Evolutionary conservation across 2,113 vertebrate species (phyloP).

Genomic region (Pseudois nayaur): DNA sequence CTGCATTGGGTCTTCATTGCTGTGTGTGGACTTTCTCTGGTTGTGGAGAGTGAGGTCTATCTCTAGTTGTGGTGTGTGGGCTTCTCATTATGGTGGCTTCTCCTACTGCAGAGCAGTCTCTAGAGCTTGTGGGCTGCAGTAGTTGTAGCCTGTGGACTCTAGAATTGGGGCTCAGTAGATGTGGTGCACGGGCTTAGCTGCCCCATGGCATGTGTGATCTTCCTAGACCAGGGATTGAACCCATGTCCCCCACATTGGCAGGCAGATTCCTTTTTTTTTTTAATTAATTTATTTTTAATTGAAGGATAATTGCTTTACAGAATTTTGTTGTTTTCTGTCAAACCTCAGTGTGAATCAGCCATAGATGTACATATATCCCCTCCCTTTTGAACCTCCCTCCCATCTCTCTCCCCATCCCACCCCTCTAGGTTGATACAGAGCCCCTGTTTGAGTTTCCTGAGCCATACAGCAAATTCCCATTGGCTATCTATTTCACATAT

Average conservation of each 20-base stretch:
- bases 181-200: background rate
- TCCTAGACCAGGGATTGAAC: background rate
- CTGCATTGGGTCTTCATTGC: background rate
- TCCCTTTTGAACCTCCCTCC: background rate
- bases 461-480: background rate
- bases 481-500: background rate
- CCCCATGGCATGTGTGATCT: background rate
- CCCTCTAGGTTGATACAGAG: background rate
- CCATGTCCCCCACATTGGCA: background rate
- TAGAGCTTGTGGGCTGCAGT: background rate
- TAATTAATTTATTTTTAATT: background rate
- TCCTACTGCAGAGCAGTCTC: background rate
- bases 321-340: background rate
- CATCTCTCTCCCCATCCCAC: background rate
- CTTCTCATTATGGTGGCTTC: background rate
- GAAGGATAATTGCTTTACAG: background rate
- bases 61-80: background rate
- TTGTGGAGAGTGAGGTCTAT: background rate
- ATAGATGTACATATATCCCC: background rate
- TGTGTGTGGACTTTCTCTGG: background rate
- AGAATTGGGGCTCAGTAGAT: background rate
- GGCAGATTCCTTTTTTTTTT: background rate
- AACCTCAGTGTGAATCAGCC: background rate
- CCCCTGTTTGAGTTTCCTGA: background rate
- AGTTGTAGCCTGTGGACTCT: background rate